These are phyloP conservation scores for Philopotamus ludificatus DNA, from an alignment of 1,140 invertebrate species.

Conservation along the genomic window DNA sequence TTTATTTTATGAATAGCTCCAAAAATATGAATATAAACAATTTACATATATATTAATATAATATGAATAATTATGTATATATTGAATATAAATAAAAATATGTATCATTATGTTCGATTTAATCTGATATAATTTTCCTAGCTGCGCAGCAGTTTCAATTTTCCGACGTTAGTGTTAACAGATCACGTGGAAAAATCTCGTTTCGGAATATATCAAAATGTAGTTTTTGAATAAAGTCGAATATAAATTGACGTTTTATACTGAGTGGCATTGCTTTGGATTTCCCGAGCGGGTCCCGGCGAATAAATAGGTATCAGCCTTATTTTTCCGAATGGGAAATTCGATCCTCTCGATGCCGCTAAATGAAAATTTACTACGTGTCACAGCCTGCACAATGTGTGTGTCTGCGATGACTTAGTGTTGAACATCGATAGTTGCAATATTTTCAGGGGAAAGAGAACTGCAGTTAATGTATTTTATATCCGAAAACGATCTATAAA, in stretches of 20 bases:
- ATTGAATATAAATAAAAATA: not conserved
- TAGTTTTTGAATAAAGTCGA: conserved; percentile 31
- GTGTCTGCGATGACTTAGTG: too few relatives aligned
- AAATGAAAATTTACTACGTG: not conserved
- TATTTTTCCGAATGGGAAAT: conserved; percentile 28
- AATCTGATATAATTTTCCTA: conserved; percentile 2
- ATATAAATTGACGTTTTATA: conserved; percentile 41
- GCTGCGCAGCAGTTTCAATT: too few relatives aligned
- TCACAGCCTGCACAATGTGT: too few relatives aligned
- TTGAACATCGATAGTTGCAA: too few relatives aligned
- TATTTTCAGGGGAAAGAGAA: too few relatives aligned
- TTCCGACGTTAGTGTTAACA: conserved; percentile 16
- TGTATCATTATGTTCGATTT: not conserved
- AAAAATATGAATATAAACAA: not conserved
- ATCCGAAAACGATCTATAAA: too few relatives aligned
- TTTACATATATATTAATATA: too few relatives aligned
- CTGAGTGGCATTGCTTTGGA: conserved; percentile 30
- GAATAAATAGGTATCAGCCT: conserved; percentile 32
- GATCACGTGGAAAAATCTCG: conserved; percentile 21
- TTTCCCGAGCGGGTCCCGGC: conserved; percentile 12
- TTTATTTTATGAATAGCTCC: not conserved
- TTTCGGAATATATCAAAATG: conserved; percentile 27
- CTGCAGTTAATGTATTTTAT: too few relatives aligned
- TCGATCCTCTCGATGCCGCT: not conserved
- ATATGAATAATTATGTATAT: not conserved